These are phyloP conservation scores for Pimephales promelas DNA, from an alignment of 2,113 vertebrate genomes.

Conservation along the genomic window DNA sequence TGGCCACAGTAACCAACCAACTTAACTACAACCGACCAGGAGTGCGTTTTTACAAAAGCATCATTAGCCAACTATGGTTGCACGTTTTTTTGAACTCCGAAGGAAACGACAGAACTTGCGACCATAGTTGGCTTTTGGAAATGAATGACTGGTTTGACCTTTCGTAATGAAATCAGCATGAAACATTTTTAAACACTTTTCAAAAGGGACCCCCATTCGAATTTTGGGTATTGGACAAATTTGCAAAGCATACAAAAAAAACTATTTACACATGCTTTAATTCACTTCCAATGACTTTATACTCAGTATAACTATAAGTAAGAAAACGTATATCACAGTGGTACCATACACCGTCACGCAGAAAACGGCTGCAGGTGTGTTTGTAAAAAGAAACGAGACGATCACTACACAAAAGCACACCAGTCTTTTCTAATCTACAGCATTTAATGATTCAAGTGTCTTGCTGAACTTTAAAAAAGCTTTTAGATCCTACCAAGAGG, in stretches of 20 bases:
- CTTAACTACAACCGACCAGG: background rate
- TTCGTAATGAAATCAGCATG: background rate
- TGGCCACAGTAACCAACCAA: background rate
- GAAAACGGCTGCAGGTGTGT: conserved; percentile 15
- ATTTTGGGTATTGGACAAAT: background rate
- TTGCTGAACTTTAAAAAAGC: conserved; percentile 4
- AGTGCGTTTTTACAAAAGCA: too few relatives aligned
- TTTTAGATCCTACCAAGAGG: background rate
- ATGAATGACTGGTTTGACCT: background rate
- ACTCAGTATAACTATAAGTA: background rate
- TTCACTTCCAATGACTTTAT: conserved; percentile 10
- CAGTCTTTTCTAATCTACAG: background rate
- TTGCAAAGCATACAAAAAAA: conserved; percentile 35
- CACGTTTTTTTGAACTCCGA: too few relatives aligned
- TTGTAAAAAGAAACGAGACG: background rate
- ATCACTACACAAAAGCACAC: background rate
- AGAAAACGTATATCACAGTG: conserved; percentile 46
- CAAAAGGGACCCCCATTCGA: background rate
- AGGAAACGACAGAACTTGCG: too few relatives aligned
- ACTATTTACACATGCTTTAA: conserved; percentile 45
- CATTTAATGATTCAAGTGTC: background rate
- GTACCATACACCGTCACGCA: conserved; percentile 44
- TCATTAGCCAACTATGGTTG: too few relatives aligned
- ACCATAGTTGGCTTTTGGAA: too few relatives aligned
- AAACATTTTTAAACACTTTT: background rate